Base-by-base conservation (phyloP, 2,797 vertebrate species). In the Crocidura indochinensis region DNA sequence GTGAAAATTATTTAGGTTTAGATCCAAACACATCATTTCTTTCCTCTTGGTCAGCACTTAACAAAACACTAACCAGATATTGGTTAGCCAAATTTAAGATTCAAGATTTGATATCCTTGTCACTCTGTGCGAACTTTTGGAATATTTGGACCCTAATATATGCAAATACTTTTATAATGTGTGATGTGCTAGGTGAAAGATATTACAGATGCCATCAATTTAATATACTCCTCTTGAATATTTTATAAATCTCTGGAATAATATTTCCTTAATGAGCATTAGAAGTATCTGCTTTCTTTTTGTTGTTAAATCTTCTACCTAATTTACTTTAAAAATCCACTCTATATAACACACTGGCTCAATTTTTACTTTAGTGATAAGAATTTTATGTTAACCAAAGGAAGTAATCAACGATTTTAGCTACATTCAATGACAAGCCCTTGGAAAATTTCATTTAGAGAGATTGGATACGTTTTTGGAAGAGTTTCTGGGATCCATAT, bases 91-190 rank as follows among this genome's bases (percentile, higher is more conserved):
- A 15, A 78, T 46, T 87, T 8, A 8, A 56, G 49, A 77, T 51
- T 84, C 62, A 56, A 87, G 80, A 69, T 89, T 67, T 84, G 64
- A 82, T 91, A 84, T 89, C 77, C 85, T 72, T 91, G 83, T 94
- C 90, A 88, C n/a, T 8, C 79, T 24, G 19, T 90, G 71, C 77
- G 49, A 96, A 92, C 31, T 84, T 38, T 90, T 29, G n/a, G 26
- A 88, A 90, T 92, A 87, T 94, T 95, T 95, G 76, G 80, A 88
- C 91, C 93, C 87, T 93, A 93, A 96, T 94, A 91, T 94, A 96
- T 95, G 94, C 88, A 95, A 96, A 95, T 96, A 14, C 19, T 78
- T 88, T 95, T 93, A 80, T 93, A 93, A 93, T 95, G 83, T 95
- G 91, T 84, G 38, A 95, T 92, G 84, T 93, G 84, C 94, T 94